Conservation (phyloP, 2,888 invertebrate genomes). For the Agriopis aurantiaria region DNA sequence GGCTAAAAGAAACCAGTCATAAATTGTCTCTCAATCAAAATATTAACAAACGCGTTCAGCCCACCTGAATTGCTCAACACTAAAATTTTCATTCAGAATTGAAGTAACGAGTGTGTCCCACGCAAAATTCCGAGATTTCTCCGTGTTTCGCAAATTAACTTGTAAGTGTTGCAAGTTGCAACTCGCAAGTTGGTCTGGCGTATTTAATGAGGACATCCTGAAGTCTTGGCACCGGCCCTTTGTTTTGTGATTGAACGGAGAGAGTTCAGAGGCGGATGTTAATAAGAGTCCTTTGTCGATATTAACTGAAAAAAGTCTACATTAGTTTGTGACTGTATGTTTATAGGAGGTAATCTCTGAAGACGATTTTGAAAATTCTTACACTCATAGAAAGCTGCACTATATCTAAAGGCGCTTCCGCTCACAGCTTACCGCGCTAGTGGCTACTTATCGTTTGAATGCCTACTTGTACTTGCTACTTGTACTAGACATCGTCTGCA, state of each 20-base stretch:
- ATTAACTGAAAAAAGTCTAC: background rate
- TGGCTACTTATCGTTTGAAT: too few species aligned
- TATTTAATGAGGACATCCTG: conserved; percentile 58
- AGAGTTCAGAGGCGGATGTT: conserved; percentile 5
- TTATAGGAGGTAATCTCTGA: too few species aligned
- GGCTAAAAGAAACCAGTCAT: too few species aligned
- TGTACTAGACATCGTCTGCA: too few species aligned
- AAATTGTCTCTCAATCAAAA: conserved; percentile 25
- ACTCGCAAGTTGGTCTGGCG: conserved; percentile 39
- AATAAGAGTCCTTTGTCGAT: conserved; percentile 30
- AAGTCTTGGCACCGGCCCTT: conserved; percentile 15
- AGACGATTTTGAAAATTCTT: too few species aligned
- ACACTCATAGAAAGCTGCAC: too few species aligned
- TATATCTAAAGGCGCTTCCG: too few species aligned
- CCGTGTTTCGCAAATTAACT: conserved; percentile 46
- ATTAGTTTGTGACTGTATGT: too few species aligned
- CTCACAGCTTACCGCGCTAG: too few species aligned
- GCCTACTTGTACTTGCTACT: too few species aligned
- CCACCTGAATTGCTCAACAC: conserved; percentile 43
- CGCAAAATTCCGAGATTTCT: conserved; percentile 43
- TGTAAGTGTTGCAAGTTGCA: conserved; percentile 46
- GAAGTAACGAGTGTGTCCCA: conserved; percentile 42
- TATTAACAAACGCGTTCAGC: conserved; percentile 37
- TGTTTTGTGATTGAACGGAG: conserved; percentile 13
- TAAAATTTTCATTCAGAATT: conserved; percentile 40